These are phyloP conservation scores for Eulemur mongoz DNA, from an alignment of 2,797 vertebrate genomes.

Conservation along the genomic window DNA sequence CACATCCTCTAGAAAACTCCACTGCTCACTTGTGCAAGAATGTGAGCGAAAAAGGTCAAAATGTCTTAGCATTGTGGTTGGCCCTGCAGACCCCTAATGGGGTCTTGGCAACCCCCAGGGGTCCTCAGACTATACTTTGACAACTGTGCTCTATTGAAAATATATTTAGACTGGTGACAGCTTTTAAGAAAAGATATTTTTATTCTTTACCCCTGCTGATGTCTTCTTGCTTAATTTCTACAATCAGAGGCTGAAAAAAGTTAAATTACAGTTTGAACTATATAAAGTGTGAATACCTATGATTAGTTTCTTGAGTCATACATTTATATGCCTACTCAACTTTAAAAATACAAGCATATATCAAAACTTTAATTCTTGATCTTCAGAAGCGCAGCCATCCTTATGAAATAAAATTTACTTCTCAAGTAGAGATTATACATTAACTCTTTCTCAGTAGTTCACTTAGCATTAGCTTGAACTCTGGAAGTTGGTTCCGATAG, in stretches of 20 bases:
- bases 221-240: slow-evolving; percentile 49
- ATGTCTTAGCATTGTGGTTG: not conserved
- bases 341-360: not conserved
- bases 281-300: not conserved
- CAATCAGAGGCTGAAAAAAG: not conserved
- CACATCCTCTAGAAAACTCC: not conserved
- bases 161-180: not conserved
- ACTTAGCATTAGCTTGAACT: not conserved
- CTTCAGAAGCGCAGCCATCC: not conserved
- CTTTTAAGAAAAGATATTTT: not conserved
- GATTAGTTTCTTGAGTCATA: not conserved
- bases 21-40: not conserved
- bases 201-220: not conserved
- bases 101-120: not conserved
- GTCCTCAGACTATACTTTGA: not conserved
- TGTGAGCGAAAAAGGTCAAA: not conserved
- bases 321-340: not conserved
- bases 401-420: not conserved
- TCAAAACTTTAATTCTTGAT: not conserved
- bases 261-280: not conserved
- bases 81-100: not conserved
- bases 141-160: not conserved
- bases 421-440: not conserved
- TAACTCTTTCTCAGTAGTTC: not conserved
- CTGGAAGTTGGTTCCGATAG: not conserved